Conservation (phyloP, 1,140 invertebrate genomes). For the Goniozus legneri region DNA sequence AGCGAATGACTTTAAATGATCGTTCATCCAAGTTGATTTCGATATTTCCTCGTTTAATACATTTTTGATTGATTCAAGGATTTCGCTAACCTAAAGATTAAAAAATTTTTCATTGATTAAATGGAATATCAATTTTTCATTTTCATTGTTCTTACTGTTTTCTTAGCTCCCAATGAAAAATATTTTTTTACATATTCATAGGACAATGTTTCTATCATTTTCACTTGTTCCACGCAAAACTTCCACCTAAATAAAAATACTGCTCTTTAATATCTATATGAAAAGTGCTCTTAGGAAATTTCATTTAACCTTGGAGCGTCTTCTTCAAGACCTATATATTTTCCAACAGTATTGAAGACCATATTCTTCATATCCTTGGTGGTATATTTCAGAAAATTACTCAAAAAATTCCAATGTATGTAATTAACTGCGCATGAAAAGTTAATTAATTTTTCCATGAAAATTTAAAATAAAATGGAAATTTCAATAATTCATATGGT, state of each 20-base stretch:
- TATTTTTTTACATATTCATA: slow-evolving; percentile 19
- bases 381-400: slow-evolving; percentile 10
- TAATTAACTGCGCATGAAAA: slow-evolving; percentile 19
- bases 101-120: neutral
- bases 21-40: slow-evolving; percentile 60
- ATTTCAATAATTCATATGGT: no score
- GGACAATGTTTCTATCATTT: slow-evolving; percentile 15
- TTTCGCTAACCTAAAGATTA: slow-evolving; percentile 7
- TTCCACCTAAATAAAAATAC: slow-evolving; percentile 17
- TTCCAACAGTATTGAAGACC: slow-evolving; percentile 3
- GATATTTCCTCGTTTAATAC: slow-evolving; percentile 11
- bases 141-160: slow-evolving; percentile 13
- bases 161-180: neutral
- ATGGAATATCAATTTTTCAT: neutral
- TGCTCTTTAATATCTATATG: no score
- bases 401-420: slow-evolving; percentile 23
- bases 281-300: no score
- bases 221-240: slow-evolving; percentile 6
- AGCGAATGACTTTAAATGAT: slow-evolving; percentile 56
- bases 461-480: no score
- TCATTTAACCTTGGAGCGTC: no score
- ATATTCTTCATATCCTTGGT: slow-evolving; percentile 18
- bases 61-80: slow-evolving; percentile 9
- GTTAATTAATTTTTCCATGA: neutral
- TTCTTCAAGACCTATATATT: neutral